Base-by-base conservation (phyloP, 2,888 invertebrate genomes). In the Ommatoiulus sabulosus region DNA sequence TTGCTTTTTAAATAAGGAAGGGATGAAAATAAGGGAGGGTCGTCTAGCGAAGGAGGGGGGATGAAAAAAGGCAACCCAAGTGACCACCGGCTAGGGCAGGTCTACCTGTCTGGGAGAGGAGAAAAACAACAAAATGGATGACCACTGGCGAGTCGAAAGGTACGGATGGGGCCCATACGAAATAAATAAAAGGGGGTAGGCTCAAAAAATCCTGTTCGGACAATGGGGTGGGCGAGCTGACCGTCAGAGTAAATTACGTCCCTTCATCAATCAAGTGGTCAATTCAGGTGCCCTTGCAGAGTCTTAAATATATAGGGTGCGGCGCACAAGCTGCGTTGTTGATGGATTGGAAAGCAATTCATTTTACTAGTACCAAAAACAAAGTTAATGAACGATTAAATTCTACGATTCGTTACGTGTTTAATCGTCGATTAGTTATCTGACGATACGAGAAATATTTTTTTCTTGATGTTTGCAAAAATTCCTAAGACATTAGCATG, bases 31-130 rank as follows among this genome's bases (percentile, higher is more conserved):
- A 63, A 63, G 63, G 63, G 63, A 63, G 63, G 63, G 63, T 63
- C 63, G 63, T 63, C 63, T 63, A 15, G 63, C 63, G 20, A 63
- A 5, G 5, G 63, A 63, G 20, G 63, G n/a, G n/a, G 63, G 63
- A 63, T 63, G 63, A 63, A 63, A 63, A 63, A 63, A n/a, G n/a
- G 12, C n/a, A 63, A 46, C 3, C n/a, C 63, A 63, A 63, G 63
- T 63, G 63, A 63, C 63, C 63, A 63, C 63, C 63, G 63, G 63
- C 63, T 63, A 63, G 63, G 63, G 63, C 20, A 63, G 63, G 63
- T n/a, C 57, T 57, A 20, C 63, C 63, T 63, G 63, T 63, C 63
- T 63, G 63, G 63, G 20, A n/a, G 3, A 5, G 20, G 20, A 20
- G 63, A 63, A 63, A n/a, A 63, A 63, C 63, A 63, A 63, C 63